Evolutionary conservation across 2,113 vertebrate species (phyloP), one percentile per base, ranked within the genome.

Genomic region (Mastomys natalensis): DNA sequence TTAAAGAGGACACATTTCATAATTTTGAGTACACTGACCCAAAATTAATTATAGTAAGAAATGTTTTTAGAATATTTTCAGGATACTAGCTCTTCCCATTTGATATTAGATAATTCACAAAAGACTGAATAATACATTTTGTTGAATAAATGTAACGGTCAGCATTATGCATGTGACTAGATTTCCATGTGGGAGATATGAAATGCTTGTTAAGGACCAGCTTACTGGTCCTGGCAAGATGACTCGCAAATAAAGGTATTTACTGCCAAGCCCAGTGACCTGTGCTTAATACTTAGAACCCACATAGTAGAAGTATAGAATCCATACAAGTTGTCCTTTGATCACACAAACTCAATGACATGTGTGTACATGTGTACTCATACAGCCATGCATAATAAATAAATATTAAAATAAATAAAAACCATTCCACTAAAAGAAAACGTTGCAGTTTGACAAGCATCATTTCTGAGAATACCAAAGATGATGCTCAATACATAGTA

Each of bases 1-100:
- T 17, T 94, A 64, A 86, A 93, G 62, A 87, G 26, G 89, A 62
- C 15, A 74, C 74, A 4, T 92, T 91, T 70, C 24, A 70, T 93
- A 34, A 88, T 95, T 96, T 95, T 95, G 4, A 53, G 37, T 94
- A 92, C 90, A 94, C 60, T 85, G 3, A 4, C 11, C 90, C 66
- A 82, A 93, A 92, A 60, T 88, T 11, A 89, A 81, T 88, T 94
- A 90, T 87, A 40, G 13, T 51, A 72, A 90, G 78, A 96, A 92
- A 17, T 94, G 31, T 10, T 84, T 62, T 86, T 17, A 81, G 11
- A 12, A 17, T 94, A 40, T 60, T 68, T 96, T 90, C 13, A 89
- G 88, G 48, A 26, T 88, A 29, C 16, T 31, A 7, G 48, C 13
- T 89, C 64, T 31, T 37, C 53, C 95, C 43, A 87, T 48, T 88